Evolutionary conservation across 1,140 invertebrate genomes (phyloP).

Genomic region (Colletes gigas): DNA sequence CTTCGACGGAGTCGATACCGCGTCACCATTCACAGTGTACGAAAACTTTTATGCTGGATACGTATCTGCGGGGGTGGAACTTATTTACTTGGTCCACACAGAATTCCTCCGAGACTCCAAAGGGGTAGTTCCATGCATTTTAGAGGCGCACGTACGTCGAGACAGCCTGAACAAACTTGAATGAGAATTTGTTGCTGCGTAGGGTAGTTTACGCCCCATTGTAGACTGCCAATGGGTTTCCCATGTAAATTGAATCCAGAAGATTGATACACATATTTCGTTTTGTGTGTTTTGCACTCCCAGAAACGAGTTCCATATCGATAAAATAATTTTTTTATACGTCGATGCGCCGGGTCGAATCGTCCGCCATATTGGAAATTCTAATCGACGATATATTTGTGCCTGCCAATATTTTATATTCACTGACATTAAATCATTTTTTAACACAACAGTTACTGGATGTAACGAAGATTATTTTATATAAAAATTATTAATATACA

Average conservation of each 20-base stretch:
- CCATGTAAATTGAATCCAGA: conserved; percentile 25
- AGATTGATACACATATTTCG: conserved; percentile 6
- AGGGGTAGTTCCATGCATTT: conserved; percentile 43
- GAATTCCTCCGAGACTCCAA: conserved; percentile 27
- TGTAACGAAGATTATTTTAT: no score
- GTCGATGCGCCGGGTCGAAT: background rate
- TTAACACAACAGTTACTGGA: no score
- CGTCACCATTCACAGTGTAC: background rate
- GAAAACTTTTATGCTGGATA: conserved; percentile 29
- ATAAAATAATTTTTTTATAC: background rate
- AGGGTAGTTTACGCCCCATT: background rate
- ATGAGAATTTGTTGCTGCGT: conserved; percentile 10
- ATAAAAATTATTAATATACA: no score
- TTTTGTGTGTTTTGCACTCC: background rate
- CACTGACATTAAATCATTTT: no score
- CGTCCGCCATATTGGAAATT: background rate
- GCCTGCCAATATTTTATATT: no score
- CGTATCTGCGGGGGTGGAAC: conserved; percentile 26
- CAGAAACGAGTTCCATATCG: background rate
- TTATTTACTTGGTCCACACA: conserved; percentile 36
- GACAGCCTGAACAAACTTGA: conserved; percentile 17
- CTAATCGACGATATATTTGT: no score
- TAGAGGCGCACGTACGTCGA: conserved; percentile 5
- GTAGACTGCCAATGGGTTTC: background rate
- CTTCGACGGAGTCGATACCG: background rate